Percentiles rank a stretch among this genome's conserved stretches.
These are phyloP conservation scores for Acholoe squamosa DNA, from an alignment of 2,888 invertebrate genomes.

Conservation along the genomic window DNA sequence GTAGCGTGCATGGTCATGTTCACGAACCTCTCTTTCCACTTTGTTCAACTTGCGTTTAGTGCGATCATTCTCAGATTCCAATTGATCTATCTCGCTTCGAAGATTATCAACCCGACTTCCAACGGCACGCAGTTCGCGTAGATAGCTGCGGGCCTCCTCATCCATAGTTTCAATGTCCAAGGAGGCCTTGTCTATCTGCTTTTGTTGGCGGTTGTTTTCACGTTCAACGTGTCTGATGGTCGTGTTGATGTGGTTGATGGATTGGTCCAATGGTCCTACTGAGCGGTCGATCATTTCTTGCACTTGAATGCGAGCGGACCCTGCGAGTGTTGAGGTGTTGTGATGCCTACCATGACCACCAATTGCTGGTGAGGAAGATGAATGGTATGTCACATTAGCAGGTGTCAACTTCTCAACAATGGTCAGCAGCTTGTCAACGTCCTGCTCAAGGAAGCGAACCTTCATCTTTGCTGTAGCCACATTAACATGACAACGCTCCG, in stretches of 20 bases:
- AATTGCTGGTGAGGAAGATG: not conserved
- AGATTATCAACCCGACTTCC: conserved; percentile 12
- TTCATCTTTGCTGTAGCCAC: conserved; percentile 57
- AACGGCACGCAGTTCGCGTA: not conserved
- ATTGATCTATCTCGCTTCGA: not conserved
- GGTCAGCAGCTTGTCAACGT: conserved; percentile 52
- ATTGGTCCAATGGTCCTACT: not conserved
- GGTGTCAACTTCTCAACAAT: conserved; percentile 55
- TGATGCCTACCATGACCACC: not conserved
- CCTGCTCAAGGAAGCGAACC: conserved; percentile 59
- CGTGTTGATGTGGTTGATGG: conserved; percentile 16
- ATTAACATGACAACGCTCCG: conserved; percentile 57
- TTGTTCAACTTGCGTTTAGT: conserved; percentile 43
- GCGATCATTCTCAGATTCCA: conserved; percentile 8
- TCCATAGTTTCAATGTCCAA: conserved; percentile 62
- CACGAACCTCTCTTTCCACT: conserved; percentile 40
- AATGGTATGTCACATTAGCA: conserved; percentile 41
- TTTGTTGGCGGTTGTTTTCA: conserved; percentile 43
- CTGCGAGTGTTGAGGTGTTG: conserved; percentile 13
- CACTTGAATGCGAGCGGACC: conserved; percentile 39
- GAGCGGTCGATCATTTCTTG: conserved; percentile 53
- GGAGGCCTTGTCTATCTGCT: conserved; percentile 62
- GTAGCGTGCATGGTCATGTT: not conserved
- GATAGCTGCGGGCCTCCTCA: conserved; percentile 24
- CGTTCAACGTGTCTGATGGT: not conserved